These are phyloP conservation scores for Caradrina kadenii DNA, from an alignment of 2,888 invertebrate genomes.

Conservation along the genomic window DNA sequence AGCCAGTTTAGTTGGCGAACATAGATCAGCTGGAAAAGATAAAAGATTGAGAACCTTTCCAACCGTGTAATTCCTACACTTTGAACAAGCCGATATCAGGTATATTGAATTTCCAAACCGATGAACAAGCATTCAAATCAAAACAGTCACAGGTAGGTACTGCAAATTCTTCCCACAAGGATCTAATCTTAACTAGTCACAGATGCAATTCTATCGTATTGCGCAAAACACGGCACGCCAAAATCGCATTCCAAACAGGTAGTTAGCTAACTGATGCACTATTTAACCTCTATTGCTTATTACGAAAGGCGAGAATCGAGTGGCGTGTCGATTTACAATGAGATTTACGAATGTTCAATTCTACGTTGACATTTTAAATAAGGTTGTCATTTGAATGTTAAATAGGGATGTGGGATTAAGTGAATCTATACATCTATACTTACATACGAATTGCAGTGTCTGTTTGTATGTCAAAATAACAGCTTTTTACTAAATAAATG, in stretches of 20 bases:
- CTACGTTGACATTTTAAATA: constrained; percentile 58
- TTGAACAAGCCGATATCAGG: constrained; percentile 25
- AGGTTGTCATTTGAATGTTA: constrained; percentile 53
- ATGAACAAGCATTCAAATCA: constrained; percentile 45
- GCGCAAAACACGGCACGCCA: constrained; percentile 73
- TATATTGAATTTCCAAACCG: constrained; percentile 35
- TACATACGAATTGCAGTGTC: background rate
- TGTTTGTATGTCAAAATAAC: background rate
- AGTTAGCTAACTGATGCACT: constrained; percentile 55
- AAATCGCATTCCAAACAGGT: constrained; percentile 72
- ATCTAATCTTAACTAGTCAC: constrained; percentile 73
- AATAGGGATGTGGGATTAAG: constrained; percentile 42
- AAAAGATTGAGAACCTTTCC: constrained; percentile 25
- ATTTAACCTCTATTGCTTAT: constrained; percentile 56
- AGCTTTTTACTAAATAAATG: too few relatives aligned
- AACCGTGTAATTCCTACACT: constrained; percentile 14
- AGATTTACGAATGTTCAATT: constrained; percentile 57
- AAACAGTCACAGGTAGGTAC: constrained; percentile 62
- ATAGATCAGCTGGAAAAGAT: constrained; percentile 44
- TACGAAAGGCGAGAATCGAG: constrained; percentile 53
- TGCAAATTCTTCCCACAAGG: constrained; percentile 70
- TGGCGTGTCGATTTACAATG: constrained; percentile 55
- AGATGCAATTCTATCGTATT: constrained; percentile 74
- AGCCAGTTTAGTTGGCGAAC: constrained; percentile 17
- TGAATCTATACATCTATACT: background rate